These are phyloP conservation scores for Tachysurus vachellii DNA, from an alignment of 2,113 vertebrate species.

Conservation along the genomic window DNA sequence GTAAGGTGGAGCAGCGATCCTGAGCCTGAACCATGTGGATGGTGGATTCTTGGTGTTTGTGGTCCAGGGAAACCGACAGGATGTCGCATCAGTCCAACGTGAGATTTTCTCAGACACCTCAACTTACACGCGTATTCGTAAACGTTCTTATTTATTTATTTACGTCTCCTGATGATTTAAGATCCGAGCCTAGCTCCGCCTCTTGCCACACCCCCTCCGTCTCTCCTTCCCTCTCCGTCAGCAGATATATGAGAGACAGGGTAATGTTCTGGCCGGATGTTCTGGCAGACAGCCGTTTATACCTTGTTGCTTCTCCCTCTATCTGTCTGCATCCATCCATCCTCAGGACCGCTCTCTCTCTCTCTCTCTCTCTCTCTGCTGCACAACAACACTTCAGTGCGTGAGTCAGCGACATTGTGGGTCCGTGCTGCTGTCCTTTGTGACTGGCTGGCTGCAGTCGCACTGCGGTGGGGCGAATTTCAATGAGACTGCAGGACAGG, in stretches of 20 bases:
- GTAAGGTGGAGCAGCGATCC: neutral
- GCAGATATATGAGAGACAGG: slow-evolving; percentile 30
- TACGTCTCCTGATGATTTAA: neutral
- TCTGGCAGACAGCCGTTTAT: slow-evolving; percentile 31
- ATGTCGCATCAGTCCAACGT: neutral
- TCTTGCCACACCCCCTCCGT: neutral
- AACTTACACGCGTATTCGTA: neutral
- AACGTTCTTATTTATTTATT: neutral
- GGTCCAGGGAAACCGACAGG: neutral
- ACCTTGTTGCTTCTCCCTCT: slow-evolving; percentile 20
- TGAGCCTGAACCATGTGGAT: neutral
- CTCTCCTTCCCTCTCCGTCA: slow-evolving; percentile 12
- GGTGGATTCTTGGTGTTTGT: neutral
- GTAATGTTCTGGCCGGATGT: slow-evolving; percentile 34
- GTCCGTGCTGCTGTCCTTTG: slow-evolving; percentile 47
- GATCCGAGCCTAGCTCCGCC: neutral
- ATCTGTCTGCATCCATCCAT: slow-evolving; percentile 16
- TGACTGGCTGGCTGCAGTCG: slow-evolving; percentile 52
- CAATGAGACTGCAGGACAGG: slow-evolving; percentile 60
- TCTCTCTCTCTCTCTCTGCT: slow-evolving; percentile 33
- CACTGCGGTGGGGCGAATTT: slow-evolving; percentile 60
- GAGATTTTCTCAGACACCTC: neutral
- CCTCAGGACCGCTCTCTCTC: slow-evolving; percentile 27
- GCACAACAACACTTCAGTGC: slow-evolving; percentile 40
- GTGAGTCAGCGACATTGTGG: slow-evolving; percentile 54